A percentile compares a stretch with the other conserved stretches of the same genome.
Conservation (phyloP, 2,888 invertebrate genomes). For the Candidula unifasciata region DNA sequence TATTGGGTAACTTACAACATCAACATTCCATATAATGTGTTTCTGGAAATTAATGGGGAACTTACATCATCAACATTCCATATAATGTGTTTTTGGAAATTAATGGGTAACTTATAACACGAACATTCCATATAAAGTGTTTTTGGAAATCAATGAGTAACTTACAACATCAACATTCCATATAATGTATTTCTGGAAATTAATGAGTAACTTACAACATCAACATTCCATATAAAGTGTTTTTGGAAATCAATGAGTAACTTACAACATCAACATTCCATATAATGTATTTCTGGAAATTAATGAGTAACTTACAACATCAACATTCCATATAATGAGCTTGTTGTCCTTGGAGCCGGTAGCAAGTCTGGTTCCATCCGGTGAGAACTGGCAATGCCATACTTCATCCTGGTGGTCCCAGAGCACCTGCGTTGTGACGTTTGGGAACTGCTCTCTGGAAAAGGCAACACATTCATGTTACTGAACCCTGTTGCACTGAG, state of each 20-base stretch:
- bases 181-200: too few species aligned
- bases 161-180: too few species aligned
- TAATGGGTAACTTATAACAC: too few species aligned
- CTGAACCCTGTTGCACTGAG: too few species aligned
- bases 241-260: too few species aligned
- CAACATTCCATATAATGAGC: constrained; percentile 94
- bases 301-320: constrained; percentile 83
- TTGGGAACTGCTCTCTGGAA: constrained; percentile 89
- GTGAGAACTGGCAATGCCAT: constrained; percentile 98
- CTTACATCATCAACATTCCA: constrained; percentile 95
- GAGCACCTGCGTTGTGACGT: constrained; percentile 84
- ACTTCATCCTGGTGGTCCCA: constrained; percentile 97
- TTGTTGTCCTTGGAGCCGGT: constrained; percentile 98
- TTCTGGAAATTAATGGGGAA: constrained; percentile 41
- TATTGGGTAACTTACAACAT: constrained; percentile 83
- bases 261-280: too few species aligned
- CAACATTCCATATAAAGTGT: too few species aligned
- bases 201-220: constrained; percentile 84
- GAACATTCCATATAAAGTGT: too few species aligned
- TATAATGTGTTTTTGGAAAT: constrained; percentile 86
- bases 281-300: constrained; percentile 41
- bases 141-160: too few species aligned
- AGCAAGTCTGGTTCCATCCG: constrained; percentile 94
- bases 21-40: constrained; percentile 97
- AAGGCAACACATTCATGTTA: not conserved